Evolutionary conservation across 2,797 vertebrate genomes (phyloP).

Genomic region (Squalus acanthias): DNA sequence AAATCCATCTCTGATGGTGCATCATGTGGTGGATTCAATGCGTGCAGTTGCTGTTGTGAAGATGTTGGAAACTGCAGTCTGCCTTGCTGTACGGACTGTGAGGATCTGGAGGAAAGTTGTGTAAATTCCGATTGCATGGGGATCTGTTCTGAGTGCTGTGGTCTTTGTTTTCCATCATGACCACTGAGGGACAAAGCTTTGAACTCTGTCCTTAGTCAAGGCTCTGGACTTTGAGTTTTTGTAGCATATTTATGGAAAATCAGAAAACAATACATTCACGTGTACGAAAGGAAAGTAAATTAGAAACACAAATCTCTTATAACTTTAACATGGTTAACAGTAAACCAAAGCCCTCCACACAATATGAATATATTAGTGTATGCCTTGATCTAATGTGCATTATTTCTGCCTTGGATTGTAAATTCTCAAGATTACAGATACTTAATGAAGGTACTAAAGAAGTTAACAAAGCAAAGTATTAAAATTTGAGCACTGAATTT

Average conservation of each 20-base stretch:
- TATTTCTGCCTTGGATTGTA: not conserved
- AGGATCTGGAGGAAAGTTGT: not conserved
- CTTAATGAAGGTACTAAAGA: not conserved
- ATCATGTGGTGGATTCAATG: not conserved
- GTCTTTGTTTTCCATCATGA: slow-evolving; percentile 23
- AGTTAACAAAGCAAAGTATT: not conserved
- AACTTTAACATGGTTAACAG: not conserved
- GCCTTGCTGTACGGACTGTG: not conserved
- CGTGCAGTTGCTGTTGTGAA: not conserved
- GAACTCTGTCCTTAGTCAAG: not conserved
- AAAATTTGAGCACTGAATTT: not conserved
- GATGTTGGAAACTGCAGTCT: not conserved
- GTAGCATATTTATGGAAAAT: not conserved
- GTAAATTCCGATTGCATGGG: not conserved
- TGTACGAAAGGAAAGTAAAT: too few species aligned
- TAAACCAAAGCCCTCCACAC: not conserved
- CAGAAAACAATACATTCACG: not conserved
- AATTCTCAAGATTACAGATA: not conserved
- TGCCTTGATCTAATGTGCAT: not conserved
- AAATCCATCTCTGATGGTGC: not conserved
- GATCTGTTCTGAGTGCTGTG: slow-evolving; percentile 18
- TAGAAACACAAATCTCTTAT: not conserved
- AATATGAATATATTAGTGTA: not conserved
- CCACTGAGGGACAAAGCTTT: not conserved
- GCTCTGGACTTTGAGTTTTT: not conserved